Percentiles rank a stretch among this genome's conserved stretches.
Conservation (phyloP, 2,888 invertebrate species). For the Hydriomena furcata region DNA sequence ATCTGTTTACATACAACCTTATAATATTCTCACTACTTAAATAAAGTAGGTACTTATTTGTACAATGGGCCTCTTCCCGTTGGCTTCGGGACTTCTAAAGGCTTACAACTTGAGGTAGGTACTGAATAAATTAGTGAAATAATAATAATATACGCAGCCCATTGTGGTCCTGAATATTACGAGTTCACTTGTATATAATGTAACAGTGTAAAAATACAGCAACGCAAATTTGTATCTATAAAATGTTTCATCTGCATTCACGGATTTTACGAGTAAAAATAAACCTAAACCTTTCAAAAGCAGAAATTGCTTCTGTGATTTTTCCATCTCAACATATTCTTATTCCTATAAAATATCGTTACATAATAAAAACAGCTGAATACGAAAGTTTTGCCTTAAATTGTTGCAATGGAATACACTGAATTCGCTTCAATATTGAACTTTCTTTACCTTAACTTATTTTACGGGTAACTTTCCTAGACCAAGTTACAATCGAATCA, state of each 20-base stretch:
- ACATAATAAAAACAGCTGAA: constrained; percentile 17
- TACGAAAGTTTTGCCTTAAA: neutral
- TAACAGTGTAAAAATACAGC: constrained; percentile 11
- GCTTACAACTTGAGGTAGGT: no score
- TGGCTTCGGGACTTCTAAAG: no score
- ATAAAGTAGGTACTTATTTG: no score
- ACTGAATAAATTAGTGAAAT: no score
- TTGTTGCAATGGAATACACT: no score
- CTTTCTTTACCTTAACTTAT: neutral
- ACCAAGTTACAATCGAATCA: no score
- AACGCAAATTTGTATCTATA: constrained; percentile 14
- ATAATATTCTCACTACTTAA: no score
- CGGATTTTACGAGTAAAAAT: constrained; percentile 24
- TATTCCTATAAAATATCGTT: constrained; percentile 26
- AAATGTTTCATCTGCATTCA: constrained; percentile 30
- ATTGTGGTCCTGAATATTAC: neutral
- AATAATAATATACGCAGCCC: neutral
- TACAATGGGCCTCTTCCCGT: no score
- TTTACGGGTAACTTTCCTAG: neutral
- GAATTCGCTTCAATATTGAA: neutral
- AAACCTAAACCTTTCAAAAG: constrained; percentile 32
- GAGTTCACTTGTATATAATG: constrained; percentile 7
- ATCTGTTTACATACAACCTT: no score
- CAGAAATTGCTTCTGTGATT: constrained; percentile 37
- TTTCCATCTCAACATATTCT: constrained; percentile 25